Evolutionary conservation across 2,797 vertebrate species (phyloP), one percentile per base, ranked within the genome.

Genomic region (Tiaroga cobitis): DNA sequence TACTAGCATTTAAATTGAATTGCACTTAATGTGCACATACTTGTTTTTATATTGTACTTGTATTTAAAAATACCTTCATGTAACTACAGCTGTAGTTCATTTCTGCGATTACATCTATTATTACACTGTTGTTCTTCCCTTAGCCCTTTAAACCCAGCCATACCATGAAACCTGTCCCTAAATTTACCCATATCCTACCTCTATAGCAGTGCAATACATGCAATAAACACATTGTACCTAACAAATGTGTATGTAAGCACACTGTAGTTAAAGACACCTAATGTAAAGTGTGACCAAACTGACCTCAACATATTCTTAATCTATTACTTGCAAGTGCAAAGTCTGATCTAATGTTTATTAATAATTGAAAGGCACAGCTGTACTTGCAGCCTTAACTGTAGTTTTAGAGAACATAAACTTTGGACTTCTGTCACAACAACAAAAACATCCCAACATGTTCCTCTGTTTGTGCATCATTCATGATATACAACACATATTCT

Each of bases 271-370:
- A 65, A 65, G 26, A 32, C 29, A 18, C 15, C 2, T 32, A 32
- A 32, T 32, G 5, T 65, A 65, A 32, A 32, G 63, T 18, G 15
- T 65, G 63, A 32, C 29, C n/a, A 72, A 43, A 72, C 39, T 49
- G 41, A 80, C 19, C 19, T 82, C 7, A 73, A 26, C 18, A 29
- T 9, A 68, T 11, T 18, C 3, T 83, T 59, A 56, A 84, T 78
- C 61, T 84, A n/a, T 37, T 49, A 34, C 68, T 59, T 69, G 10
- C 15, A 43, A 87, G 86, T 87, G 61, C 86, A 90, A 92, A 91
- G 72, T 93, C 89, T 87, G 80, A 19, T 15, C 5, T 43, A 46
- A 15, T 59, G 43, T 86, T 46, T 24, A 75, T 69, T 54, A 88
- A 87, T 89, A 70, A 92, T 88, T 85, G 67, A 83, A 80, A 85